Evolutionary conservation across 2,113 vertebrate species (phyloP).

Genomic region (Sterna hirundo): DNA sequence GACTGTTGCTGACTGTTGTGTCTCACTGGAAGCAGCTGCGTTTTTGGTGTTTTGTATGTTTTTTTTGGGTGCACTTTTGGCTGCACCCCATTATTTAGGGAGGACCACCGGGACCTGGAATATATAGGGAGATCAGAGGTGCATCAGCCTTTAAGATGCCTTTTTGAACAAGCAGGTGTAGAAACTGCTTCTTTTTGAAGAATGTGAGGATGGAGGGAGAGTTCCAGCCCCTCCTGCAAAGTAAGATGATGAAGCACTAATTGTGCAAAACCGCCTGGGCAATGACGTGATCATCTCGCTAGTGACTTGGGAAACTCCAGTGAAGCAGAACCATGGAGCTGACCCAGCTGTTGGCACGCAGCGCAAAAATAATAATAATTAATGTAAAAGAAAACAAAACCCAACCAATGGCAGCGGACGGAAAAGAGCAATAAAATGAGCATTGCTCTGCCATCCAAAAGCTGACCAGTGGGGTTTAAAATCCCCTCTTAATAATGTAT

Average conservation of each 20-base stretch:
- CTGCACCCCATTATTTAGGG: background rate
- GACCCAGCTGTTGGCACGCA: background rate
- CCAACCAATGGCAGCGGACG: background rate
- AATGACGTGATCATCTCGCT: background rate
- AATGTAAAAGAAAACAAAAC: background rate
- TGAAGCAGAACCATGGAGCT: background rate
- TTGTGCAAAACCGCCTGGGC: background rate
- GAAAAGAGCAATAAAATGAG: background rate
- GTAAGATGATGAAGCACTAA: background rate
- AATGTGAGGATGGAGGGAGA: background rate
- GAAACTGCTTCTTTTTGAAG: background rate
- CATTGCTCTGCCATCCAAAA: background rate
- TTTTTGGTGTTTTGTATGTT: background rate
- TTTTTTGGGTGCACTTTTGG: background rate
- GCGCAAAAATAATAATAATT: background rate
- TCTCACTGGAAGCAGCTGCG: background rate
- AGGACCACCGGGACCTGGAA: background rate
- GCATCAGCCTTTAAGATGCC: background rate
- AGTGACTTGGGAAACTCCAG: background rate
- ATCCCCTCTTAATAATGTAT: slow-evolving; percentile 28
- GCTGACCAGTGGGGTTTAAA: slow-evolving; percentile 4
- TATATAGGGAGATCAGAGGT: background rate
- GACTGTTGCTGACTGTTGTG: background rate
- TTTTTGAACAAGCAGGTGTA: background rate
- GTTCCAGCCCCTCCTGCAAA: background rate